These are phyloP conservation scores for Ernsta delagoae DNA, from an alignment of 2,888 invertebrate genomes.

Conservation along the genomic window DNA sequence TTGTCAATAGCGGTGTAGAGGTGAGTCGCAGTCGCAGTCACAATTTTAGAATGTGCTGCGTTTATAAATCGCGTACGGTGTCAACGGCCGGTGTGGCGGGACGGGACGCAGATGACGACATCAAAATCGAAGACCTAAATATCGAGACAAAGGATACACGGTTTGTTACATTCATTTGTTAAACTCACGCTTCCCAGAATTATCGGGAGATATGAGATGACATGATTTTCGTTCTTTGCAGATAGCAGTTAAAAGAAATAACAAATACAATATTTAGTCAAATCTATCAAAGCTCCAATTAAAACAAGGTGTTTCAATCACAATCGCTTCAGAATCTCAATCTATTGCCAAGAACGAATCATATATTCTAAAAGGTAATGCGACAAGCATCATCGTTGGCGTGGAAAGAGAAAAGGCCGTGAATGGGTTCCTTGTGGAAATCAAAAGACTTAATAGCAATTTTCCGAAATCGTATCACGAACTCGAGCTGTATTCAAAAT, in stretches of 20 bases:
- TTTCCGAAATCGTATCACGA: conserved; percentile 13
- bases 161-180: background rate
- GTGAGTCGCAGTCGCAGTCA: conserved; percentile 18
- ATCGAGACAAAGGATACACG: conserved; percentile 13
- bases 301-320: background rate
- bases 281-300: too few relatives aligned
- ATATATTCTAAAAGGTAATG: background rate
- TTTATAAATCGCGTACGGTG: conserved; percentile 39
- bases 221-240: too few relatives aligned
- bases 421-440: background rate
- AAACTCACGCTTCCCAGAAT: background rate
- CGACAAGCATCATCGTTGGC: background rate
- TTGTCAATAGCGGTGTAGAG: conserved; percentile 29
- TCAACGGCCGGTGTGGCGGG: conserved; percentile 44
- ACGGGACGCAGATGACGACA: background rate
- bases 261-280: too few relatives aligned
- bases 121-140: conserved; percentile 18
- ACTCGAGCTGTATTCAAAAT: conserved; percentile 14
- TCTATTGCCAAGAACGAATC: background rate
- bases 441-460: background rate
- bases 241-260: too few relatives aligned
- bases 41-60: conserved; percentile 32
- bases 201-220: background rate
- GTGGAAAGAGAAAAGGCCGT: background rate
- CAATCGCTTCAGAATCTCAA: background rate